phyloP scores from a whole-genome alignment of 2,888 invertebrate genomes.

The Ennomos erosarius region DNA sequence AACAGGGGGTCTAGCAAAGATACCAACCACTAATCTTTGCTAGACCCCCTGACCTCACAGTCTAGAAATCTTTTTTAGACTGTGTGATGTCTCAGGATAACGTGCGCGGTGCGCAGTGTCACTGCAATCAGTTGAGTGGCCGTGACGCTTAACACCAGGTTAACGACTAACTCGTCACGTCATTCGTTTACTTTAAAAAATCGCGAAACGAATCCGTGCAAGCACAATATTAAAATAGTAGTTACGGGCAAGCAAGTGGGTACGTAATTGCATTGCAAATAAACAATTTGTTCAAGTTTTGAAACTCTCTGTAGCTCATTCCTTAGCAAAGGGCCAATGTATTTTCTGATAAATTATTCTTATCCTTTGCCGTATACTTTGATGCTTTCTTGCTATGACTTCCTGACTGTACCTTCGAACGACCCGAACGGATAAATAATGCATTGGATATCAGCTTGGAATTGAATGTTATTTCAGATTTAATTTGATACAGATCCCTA shows the following conservation, averaged over 20 bases:
- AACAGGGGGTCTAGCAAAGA: no score
- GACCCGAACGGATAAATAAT: constrained; percentile 12
- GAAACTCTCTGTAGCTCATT: constrained; percentile 1
- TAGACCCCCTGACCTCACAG: no score
- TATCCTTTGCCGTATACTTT: constrained; percentile 10
- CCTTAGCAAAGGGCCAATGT: constrained; percentile 39
- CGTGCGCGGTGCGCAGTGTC: no score
- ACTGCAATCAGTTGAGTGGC: no score
- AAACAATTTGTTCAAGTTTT: constrained; percentile 37
- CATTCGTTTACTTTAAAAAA: no score
- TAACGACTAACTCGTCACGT: no score
- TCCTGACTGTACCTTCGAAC: not conserved
- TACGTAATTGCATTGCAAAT: constrained; percentile 45
- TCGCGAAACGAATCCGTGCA: not conserved
- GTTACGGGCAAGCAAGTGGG: constrained; percentile 26
- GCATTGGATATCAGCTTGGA: constrained; percentile 14
- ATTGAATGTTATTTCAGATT: constrained; percentile 17
- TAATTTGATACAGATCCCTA: constrained; percentile 15
- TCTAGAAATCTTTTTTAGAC: no score
- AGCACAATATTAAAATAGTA: no score
- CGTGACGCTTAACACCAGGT: no score
- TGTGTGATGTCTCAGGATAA: no score
- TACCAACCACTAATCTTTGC: no score
- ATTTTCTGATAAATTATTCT: constrained; percentile 14
- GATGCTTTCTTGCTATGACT: constrained; percentile 6